These are phyloP conservation scores for Halictus rubicundus DNA, from an alignment of 1,140 invertebrate species.

Conservation along the genomic window DNA sequence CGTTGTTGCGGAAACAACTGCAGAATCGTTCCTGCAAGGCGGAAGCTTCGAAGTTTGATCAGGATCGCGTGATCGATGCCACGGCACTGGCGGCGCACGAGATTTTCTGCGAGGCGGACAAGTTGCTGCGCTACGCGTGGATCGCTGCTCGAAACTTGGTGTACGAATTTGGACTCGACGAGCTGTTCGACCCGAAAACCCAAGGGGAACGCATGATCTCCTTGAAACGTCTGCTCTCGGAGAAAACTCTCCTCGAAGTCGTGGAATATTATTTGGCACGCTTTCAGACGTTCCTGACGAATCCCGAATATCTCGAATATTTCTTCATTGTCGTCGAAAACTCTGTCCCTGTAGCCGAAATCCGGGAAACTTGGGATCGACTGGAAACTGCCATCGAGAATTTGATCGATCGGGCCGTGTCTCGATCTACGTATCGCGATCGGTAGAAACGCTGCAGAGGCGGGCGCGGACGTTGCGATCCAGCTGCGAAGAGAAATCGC, in stretches of 20 bases:
- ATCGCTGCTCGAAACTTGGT: not conserved
- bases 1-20: not conserved
- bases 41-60: constrained; percentile 26
- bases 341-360: not conserved
- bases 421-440: not conserved
- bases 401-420: not conserved
- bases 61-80: not conserved
- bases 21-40: constrained; percentile 25
- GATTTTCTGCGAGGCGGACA: constrained; percentile 46
- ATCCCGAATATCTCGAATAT: not conserved
- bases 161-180: constrained; percentile 1
- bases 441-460: too few species aligned
- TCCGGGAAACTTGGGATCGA: not conserved
- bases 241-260: not conserved
- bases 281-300: not conserved
- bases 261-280: not conserved
- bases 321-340: not conserved
- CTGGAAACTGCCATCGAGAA: not conserved
- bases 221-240: fast-evolving
- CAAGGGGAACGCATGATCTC: not conserved
- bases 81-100: constrained; percentile 28
- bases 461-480: not conserved
- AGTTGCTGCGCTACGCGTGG: not conserved
- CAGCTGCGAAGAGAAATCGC: not conserved
- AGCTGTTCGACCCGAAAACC: not conserved